Evolutionary conservation across 2,797 vertebrate genomes (phyloP).

Genomic region (Sebastes dallii): DNA sequence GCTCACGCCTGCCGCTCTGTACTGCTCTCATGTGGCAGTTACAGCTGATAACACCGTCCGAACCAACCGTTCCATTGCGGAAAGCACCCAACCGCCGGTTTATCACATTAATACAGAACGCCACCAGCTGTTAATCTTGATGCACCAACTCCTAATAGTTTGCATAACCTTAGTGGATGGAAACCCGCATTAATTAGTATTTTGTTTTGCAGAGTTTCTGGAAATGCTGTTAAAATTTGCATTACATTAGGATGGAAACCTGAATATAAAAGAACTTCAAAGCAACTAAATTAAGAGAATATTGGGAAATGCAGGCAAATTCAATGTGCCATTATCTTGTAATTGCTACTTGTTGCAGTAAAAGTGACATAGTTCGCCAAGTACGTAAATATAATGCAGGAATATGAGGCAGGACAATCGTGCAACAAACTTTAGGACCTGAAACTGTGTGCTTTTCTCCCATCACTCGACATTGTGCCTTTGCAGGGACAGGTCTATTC

Average conservation of each 20-base stretch:
- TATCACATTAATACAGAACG: neutral
- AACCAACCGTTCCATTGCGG: neutral
- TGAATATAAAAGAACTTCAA: neutral
- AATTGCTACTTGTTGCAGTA: neutral
- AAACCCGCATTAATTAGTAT: neutral
- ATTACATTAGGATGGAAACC: neutral
- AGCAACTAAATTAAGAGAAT: neutral
- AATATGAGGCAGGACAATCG: neutral
- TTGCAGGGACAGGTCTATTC: slow-evolving; percentile 5
- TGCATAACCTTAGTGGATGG: neutral
- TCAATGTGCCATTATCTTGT: neutral
- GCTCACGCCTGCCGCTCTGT: neutral
- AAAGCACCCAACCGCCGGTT: neutral
- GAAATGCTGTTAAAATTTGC: neutral
- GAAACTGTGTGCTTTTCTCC: neutral
- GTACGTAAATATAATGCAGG: neutral
- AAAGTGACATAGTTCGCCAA: neutral
- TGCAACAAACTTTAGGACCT: neutral
- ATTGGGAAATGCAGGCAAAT: neutral
- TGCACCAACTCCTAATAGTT: neutral
- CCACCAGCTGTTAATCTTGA: neutral
- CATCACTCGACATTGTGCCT: neutral
- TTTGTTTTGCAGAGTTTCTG: neutral
- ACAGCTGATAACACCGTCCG: neutral
- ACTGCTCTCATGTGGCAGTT: neutral